Percentiles rank a stretch among this genome's conserved stretches.
These are phyloP conservation scores for Leptocoma aspasia DNA, from an alignment of 2,113 vertebrate species.

Conservation along the genomic window DNA sequence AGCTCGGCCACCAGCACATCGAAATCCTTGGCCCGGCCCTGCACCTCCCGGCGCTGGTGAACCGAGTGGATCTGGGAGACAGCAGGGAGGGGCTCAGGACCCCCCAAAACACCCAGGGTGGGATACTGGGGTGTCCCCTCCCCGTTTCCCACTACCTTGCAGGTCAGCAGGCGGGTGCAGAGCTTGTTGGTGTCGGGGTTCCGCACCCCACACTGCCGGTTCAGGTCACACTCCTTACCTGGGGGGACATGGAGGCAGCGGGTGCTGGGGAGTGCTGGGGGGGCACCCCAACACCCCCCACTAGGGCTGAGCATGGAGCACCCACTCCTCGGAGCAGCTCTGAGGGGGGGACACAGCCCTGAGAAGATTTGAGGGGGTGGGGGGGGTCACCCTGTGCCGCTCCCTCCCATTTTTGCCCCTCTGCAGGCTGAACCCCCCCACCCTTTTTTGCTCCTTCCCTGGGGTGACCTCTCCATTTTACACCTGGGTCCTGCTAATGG, in stretches of 20 bases:
- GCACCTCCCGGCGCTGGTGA: slow-evolving; percentile 88
- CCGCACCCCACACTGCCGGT: slow-evolving; percentile 90
- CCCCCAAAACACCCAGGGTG: background rate
- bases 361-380: background rate
- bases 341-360: background rate
- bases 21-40: slow-evolving; percentile 89
- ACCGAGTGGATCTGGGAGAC: slow-evolving; percentile 86
- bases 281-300: background rate
- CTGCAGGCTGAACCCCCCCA: background rate
- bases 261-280: background rate
- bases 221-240: slow-evolving; percentile 92
- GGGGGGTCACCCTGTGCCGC: background rate
- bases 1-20: slow-evolving; percentile 89
- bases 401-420: background rate
- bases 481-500: background rate
- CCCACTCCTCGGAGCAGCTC: background rate
- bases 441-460: background rate
- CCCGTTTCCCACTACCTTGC: slow-evolving; percentile 78
- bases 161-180: slow-evolving; percentile 91
- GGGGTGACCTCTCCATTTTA: background rate
- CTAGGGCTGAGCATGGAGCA: background rate
- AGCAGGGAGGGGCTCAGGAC: background rate
- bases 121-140: background rate
- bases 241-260: background rate
- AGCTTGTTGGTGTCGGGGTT: slow-evolving; percentile 92